Conservation (phyloP, 2,888 invertebrate genomes). For the Drosophila mettleri region DNA sequence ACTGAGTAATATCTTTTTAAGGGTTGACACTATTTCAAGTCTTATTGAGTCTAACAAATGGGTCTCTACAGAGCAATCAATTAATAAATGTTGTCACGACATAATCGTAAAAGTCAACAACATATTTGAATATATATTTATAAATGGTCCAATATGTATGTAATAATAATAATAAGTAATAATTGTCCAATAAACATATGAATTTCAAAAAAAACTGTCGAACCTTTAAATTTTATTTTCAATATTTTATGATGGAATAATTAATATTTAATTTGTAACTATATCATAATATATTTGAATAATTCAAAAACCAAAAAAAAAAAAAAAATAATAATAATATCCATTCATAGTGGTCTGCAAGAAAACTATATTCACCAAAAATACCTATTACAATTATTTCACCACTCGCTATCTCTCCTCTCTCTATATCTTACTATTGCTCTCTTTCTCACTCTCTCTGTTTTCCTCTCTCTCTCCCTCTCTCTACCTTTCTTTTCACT, state of each 20-base stretch:
- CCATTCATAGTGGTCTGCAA: no score
- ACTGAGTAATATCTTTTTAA: conserved; percentile 1
- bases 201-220: no score
- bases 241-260: no score
- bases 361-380: conserved; percentile 37
- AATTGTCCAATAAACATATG: no score
- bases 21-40: conserved; percentile 1
- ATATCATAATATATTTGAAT: no score
- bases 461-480: neutral
- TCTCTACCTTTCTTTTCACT: neutral
- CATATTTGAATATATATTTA: neutral
- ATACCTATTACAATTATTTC: conserved; percentile 5
- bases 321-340: no score
- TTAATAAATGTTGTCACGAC: conserved; percentile 19
- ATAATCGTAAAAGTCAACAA: neutral
- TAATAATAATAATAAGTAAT: no score
- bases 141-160: neutral
- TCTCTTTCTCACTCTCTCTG: neutral
- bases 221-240: no score
- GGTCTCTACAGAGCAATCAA: conserved; percentile 16
- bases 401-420: conserved; percentile 17
- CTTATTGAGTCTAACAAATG: neutral
- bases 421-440: neutral
- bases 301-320: no score
- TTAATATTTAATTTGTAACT: no score